Evolutionary conservation across 2,888 invertebrate species (phyloP).

Genomic region (Schizaphis graminum): DNA sequence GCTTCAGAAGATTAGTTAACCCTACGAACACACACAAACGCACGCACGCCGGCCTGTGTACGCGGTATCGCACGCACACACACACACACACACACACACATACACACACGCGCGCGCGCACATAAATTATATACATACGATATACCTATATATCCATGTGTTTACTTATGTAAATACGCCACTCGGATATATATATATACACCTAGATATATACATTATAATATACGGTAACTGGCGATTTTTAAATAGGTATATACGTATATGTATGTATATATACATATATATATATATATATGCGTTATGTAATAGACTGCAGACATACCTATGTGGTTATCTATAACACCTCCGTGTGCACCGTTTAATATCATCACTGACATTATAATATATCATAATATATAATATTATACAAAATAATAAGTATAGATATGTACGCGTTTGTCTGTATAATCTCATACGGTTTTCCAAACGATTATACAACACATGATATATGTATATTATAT

Average conservation of each 20-base stretch:
- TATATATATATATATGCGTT: too few species aligned
- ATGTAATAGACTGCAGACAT: neutral
- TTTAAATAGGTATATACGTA: neutral
- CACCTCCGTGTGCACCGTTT: too few species aligned
- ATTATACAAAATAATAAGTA: too few species aligned
- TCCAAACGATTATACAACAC: too few species aligned
- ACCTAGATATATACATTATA: neutral
- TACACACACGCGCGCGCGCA: neutral
- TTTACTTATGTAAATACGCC: neutral
- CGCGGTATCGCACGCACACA: neutral
- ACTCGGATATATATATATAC: neutral
- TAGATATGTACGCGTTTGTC: too few species aligned
- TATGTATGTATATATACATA: too few species aligned
- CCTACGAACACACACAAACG: constrained; percentile 27
- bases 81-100: neutral
- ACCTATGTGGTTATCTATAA: too few species aligned
- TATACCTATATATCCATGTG: neutral
- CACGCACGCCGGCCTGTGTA: neutral
- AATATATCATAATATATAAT: too few species aligned
- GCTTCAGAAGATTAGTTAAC: constrained; percentile 58
- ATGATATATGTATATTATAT: too few species aligned
- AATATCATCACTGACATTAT: too few species aligned
- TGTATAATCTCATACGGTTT: too few species aligned
- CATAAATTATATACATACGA: neutral
- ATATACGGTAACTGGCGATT: neutral